These are phyloP conservation scores for Elysia crispata DNA, from an alignment of 2,888 invertebrate genomes.

Conservation along the genomic window DNA sequence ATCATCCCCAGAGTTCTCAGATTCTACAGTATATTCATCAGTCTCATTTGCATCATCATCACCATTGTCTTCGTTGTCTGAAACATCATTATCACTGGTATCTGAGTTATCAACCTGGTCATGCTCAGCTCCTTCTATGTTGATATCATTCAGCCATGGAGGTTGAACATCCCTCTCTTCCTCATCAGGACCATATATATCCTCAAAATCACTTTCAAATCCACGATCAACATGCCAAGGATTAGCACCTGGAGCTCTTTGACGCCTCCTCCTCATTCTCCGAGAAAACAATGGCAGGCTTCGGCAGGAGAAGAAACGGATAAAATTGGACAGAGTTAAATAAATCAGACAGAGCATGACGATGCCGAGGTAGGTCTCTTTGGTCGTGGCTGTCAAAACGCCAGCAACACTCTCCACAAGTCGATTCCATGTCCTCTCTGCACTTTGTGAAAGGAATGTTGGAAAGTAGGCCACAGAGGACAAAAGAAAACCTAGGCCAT, in stretches of 20 bases:
- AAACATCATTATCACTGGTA: slow-evolving; percentile 19
- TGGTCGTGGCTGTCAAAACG: slow-evolving; percentile 56
- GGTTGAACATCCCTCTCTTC: slow-evolving; percentile 31
- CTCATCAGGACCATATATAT: slow-evolving; percentile 52
- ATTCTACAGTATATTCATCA: slow-evolving; percentile 45
- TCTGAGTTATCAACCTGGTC: slow-evolving; percentile 29
- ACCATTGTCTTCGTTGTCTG: slow-evolving; percentile 39
- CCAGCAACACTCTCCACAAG: slow-evolving; percentile 14
- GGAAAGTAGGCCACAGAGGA: slow-evolving; percentile 47
- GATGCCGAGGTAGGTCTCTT: slow-evolving; percentile 65
- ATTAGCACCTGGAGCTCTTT: slow-evolving; percentile 39
- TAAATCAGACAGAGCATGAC: slow-evolving; percentile 43
- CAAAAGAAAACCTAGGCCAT: slow-evolving; percentile 48
- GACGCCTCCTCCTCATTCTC: slow-evolving; percentile 42
- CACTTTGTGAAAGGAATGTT: slow-evolving; percentile 5
- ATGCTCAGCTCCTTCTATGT: slow-evolving; percentile 49
- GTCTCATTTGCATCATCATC: slow-evolving; percentile 33
- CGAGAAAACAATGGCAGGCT: slow-evolving; percentile 38
- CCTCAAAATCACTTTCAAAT: slow-evolving; percentile 63
- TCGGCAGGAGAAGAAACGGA: slow-evolving; percentile 27
- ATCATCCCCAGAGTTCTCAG: slow-evolving; percentile 45
- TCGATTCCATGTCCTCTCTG: slow-evolving; percentile 40
- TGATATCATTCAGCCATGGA: slow-evolving; percentile 19
- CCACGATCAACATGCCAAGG: slow-evolving; percentile 53
- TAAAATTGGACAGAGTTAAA: slow-evolving; percentile 40